A percentile compares a stretch with the other conserved stretches of the same genome.
Evolutionary conservation across 53 echinoderm and acorn worm genomes (phyloP).

Genomic region (Echinarachnius parma): DNA sequence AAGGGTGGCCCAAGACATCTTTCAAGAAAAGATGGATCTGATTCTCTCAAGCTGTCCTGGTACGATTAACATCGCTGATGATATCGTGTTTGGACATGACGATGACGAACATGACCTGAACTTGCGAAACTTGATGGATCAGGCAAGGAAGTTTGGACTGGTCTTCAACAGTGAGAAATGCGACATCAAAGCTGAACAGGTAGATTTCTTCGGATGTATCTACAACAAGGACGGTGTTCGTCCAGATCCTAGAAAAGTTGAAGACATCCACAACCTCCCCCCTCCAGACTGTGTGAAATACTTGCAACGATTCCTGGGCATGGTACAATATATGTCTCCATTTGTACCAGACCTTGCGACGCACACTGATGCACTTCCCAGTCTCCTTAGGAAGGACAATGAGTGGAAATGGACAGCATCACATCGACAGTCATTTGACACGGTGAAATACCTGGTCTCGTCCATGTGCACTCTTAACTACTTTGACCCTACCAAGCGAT

Average conservation of each 20-base stretch:
- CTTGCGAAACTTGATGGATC: slow-evolving; percentile 35
- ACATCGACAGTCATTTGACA: slow-evolving; percentile 24
- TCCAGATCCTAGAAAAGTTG: slow-evolving; percentile 47
- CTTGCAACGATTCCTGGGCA: slow-evolving; percentile 51
- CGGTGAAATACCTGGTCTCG: slow-evolving; percentile 32
- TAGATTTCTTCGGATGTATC: slow-evolving; percentile 44
- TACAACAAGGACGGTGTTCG: slow-evolving; percentile 30
- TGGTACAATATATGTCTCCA: slow-evolving; percentile 39
- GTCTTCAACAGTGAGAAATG: slow-evolving; percentile 57
- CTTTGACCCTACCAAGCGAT: too few species aligned
- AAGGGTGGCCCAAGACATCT: slow-evolving; percentile 57
- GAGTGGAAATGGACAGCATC: slow-evolving; percentile 26
- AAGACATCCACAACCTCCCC: slow-evolving; percentile 20
- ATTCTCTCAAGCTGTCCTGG: slow-evolving; percentile 58
- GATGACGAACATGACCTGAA: slow-evolving; percentile 42
- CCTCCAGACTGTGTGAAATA: slow-evolving; percentile 11
- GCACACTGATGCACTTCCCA: slow-evolving; percentile 7
- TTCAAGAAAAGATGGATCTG: slow-evolving; percentile 69
- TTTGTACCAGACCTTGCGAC: slow-evolving; percentile 32
- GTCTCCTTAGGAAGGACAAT: slow-evolving; percentile 5
- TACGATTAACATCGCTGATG: slow-evolving; percentile 67
- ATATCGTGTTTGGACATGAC: slow-evolving; percentile 40
- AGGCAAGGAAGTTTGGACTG: slow-evolving; percentile 36
- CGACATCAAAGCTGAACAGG: slow-evolving; percentile 17
- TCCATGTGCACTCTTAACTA: slow-evolving; percentile 18